Evolutionary conservation across 1,140 invertebrate species (phyloP).

Genomic region (Trissolcus basalis): DNA sequence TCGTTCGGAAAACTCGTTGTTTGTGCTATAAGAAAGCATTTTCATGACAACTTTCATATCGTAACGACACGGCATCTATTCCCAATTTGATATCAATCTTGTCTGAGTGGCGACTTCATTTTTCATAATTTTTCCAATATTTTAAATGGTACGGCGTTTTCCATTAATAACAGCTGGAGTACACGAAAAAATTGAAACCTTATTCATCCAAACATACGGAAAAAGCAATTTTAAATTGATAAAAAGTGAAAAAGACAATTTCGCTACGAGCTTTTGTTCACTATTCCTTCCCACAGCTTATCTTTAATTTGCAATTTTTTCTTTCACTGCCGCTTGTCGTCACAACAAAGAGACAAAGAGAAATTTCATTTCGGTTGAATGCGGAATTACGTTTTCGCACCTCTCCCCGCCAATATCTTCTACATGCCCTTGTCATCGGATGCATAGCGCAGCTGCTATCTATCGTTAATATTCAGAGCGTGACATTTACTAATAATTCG

Average conservation of each 20-base stretch:
- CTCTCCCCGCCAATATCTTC: constrained; percentile 25
- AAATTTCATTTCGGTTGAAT: constrained; percentile 50
- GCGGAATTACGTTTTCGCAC: constrained; percentile 19
- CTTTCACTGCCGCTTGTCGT: constrained; percentile 11
- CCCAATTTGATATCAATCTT: too few species aligned
- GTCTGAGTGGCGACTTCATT: too few species aligned
- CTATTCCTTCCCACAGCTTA: constrained; percentile 26
- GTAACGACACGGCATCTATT: too few species aligned
- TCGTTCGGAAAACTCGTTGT: constrained; percentile 24
- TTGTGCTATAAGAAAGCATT: constrained; percentile 1
- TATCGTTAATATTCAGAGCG: constrained; percentile 54
- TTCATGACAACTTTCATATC: too few species aligned
- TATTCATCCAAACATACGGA: not conserved
- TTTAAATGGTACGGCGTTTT: too few species aligned
- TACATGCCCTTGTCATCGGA: constrained; percentile 42
- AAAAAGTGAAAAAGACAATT: not conserved
- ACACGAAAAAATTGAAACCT: not conserved
- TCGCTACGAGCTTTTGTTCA: constrained; percentile 13
- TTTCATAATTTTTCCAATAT: too few species aligned
- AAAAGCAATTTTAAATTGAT: constrained; percentile 23
- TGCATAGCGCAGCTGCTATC: constrained; percentile 49
- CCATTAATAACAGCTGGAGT: too few species aligned
- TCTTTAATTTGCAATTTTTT: constrained; percentile 55
- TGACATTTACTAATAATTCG: constrained; percentile 57
- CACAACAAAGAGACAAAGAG: constrained; percentile 49